These are phyloP conservation scores for Cataglyphis rosenhaueri DNA, from an alignment of 2,888 invertebrate species.

Conservation along the genomic window DNA sequence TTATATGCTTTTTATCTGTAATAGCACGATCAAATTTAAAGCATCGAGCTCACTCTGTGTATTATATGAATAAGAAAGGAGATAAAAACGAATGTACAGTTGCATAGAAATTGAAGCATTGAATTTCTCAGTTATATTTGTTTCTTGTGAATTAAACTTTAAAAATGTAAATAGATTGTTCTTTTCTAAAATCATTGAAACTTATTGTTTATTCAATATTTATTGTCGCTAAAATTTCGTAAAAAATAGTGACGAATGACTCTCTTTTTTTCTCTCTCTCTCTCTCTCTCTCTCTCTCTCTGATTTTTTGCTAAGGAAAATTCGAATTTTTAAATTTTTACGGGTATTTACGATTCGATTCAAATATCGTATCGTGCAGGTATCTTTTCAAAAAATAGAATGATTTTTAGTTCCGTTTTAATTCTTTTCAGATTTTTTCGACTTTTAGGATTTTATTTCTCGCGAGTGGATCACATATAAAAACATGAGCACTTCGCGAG, in stretches of 20 bases:
- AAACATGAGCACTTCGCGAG: slow-evolving; percentile 63
- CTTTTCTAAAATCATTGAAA: not conserved
- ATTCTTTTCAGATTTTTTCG: not conserved
- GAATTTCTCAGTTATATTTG: not conserved
- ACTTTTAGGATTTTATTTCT: slow-evolving; percentile 37
- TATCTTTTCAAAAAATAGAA: not conserved
- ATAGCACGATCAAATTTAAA: slow-evolving; percentile 20
- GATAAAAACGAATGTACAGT: slow-evolving; percentile 1
- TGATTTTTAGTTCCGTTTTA: not conserved
- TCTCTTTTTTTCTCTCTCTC: not conserved
- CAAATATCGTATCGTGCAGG: not conserved
- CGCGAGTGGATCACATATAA: slow-evolving; percentile 62
- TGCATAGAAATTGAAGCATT: not conserved
- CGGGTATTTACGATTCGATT: not conserved
- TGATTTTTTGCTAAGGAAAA: not conserved
- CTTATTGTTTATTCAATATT: not conserved
- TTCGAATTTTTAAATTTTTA: not conserved
- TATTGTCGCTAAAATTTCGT: not conserved
- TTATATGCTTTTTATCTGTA: slow-evolving; percentile 4
- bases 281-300: not conserved
- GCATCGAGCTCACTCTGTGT: not conserved
- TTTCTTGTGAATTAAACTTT: not conserved
- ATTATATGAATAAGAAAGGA: not conserved
- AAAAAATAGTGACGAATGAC: too few species aligned
- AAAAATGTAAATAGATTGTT: not conserved